phyloP scores from a whole-genome alignment of 2,888 invertebrate genomes.

The Hipparchia sbordonii region DNA sequence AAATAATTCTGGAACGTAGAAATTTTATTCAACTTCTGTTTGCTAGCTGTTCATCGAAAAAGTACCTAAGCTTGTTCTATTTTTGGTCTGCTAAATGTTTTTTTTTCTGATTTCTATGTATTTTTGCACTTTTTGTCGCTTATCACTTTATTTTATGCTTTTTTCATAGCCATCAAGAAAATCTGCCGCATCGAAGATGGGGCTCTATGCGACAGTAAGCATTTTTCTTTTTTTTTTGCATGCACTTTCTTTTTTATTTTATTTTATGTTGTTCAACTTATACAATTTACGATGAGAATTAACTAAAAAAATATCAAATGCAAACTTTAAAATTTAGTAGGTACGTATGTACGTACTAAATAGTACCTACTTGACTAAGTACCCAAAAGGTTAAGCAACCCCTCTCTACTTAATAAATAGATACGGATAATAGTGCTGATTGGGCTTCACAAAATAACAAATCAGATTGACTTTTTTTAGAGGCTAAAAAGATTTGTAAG shows the following conservation, averaged over 20 bases:
- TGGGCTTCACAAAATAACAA: too few species aligned
- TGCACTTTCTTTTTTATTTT: constrained; percentile 10
- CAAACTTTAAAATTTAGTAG: too few species aligned
- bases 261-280: too few species aligned
- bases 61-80: constrained; percentile 7
- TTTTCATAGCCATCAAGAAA: constrained; percentile 79
- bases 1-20: not conserved
- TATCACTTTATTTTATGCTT: constrained; percentile 58
- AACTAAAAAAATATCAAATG: too few species aligned
- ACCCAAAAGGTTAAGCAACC: too few species aligned
- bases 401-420: not conserved
- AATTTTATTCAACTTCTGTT: not conserved
- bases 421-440: not conserved
- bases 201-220: constrained; percentile 83
- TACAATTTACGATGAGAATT: too few species aligned
- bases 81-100: constrained; percentile 30
- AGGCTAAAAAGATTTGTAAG: too few species aligned
- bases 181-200: constrained; percentile 80
- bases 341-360: too few species aligned
- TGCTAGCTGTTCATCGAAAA: not conserved
- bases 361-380: too few species aligned
- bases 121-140: constrained; percentile 48
- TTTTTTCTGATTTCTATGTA: constrained; percentile 15
- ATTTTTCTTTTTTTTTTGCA: constrained; percentile 48
- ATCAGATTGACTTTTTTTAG: too few species aligned